Base-by-base conservation (phyloP, 2,113 vertebrate species). In the Alethe diademata region DNA sequence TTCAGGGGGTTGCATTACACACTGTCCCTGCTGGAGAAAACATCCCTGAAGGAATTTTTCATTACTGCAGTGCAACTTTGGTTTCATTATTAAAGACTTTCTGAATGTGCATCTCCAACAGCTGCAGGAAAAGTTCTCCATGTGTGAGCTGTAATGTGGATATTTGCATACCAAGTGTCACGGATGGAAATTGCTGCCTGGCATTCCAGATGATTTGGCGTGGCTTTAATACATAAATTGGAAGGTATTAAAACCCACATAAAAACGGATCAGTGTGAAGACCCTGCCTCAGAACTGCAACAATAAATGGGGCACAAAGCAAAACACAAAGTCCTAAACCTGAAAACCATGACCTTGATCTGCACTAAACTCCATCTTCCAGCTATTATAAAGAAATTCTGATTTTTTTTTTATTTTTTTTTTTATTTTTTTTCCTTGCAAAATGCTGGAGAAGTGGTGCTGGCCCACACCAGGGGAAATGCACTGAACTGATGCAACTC, bases 61-160 rank as follows among this genome's bases (percentile, higher is more conserved):
- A 60, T 92, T 94, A 90, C 31, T 92, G 82, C 74, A 86, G 66
- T 65, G 90, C 82, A 92, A 75, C 12, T 5, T 56, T 53, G 62
- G 48, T 74, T 88, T 95, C 80, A 78, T 85, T 95, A 88, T 90
- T 95, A 91, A 91, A 92, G 78, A 47, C 71, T 78, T 48, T 92
- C 86, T 92, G 80, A 87, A 71, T 61, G 73, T 69, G 75, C 61
- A 91, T 90, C 88, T 96, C 86, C 70, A 81, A 88, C 65, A 79
- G 71, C 88, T 96, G 88, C 80, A 86, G 93, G 89, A 92, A 78
- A 88, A 87, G 86, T 95, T 91, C 86, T 97, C 92, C 64, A 28
- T 90, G 94, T 93, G 62, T 79, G 76, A 91, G 36, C 67, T 96
- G 62, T 82, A 86, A 86, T 53, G 78, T 91, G 33, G 78, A 36